Conservation (phyloP, 2,888 invertebrate species). For the Eupithecia exiguata region DNA sequence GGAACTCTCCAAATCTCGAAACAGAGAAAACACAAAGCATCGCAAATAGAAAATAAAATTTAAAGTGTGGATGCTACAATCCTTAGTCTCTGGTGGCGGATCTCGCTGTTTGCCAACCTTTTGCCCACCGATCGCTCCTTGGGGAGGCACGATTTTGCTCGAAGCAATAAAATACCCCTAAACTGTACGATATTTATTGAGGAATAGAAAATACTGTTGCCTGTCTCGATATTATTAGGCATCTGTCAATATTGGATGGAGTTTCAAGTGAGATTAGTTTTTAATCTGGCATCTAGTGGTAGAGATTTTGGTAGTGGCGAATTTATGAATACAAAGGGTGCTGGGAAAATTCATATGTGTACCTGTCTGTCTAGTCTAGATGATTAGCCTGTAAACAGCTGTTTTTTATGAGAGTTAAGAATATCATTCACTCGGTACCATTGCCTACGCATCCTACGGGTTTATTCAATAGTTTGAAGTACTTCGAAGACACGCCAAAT, state of each 20-base stretch:
- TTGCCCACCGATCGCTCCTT: slow-evolving; percentile 79
- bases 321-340: neutral
- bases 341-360: neutral
- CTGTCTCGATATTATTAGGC: slow-evolving; percentile 29
- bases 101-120: slow-evolving; percentile 77
- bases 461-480: no score
- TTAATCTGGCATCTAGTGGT: slow-evolving; percentile 1
- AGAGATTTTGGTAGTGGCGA: neutral
- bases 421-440: no score
- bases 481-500: no score
- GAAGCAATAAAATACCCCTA: slow-evolving; percentile 70
- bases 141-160: slow-evolving; percentile 69
- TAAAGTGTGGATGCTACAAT: slow-evolving; percentile 47
- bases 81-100: slow-evolving; percentile 57
- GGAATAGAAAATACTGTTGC: slow-evolving; percentile 49
- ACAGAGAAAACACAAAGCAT: slow-evolving; percentile 31
- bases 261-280: slow-evolving; percentile 15
- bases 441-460: no score
- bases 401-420: neutral
- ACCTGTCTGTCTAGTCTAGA: neutral
- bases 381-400: neutral
- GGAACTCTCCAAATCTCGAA: neutral
- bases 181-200: slow-evolving; percentile 66
- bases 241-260: slow-evolving; percentile 18
- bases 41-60: slow-evolving; percentile 51